phyloP scores from a whole-genome alignment of 2,797 vertebrate species.

The Ctenochaetus hawaiiensis region DNA sequence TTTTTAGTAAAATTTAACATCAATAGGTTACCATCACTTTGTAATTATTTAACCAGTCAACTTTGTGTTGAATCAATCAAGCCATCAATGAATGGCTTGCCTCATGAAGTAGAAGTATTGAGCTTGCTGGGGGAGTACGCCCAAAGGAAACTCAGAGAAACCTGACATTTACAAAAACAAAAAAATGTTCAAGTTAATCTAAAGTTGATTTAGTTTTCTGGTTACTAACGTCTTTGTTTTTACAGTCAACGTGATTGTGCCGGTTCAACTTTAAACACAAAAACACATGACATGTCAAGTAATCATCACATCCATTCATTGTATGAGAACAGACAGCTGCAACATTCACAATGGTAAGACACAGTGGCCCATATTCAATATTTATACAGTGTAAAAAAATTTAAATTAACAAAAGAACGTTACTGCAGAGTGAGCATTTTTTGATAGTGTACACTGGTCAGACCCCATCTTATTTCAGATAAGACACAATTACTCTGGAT shows the following conservation, averaged over 20 bases:
- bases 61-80: not conserved
- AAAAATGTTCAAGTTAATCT: too few relatives aligned
- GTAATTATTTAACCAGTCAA: slow-evolving; percentile 29
- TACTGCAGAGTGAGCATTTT: not conserved
- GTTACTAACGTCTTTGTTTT: not conserved
- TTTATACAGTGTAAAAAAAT: not conserved
- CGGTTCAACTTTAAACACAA: not conserved
- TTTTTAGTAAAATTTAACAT: not conserved
- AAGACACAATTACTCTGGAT: not conserved
- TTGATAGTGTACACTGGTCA: not conserved
- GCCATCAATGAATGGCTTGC: not conserved
- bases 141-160: not conserved
- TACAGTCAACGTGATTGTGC: not conserved
- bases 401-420: not conserved
- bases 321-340: not conserved
- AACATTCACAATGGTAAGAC: not conserved
- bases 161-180: not conserved
- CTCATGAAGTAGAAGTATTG: not conserved
- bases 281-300: not conserved
- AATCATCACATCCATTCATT: not conserved
- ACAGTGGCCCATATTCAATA: not conserved
- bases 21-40: slow-evolving; percentile 33
- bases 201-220: not conserved
- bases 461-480: not conserved
- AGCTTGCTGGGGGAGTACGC: not conserved